Conservation (phyloP, 2,113 vertebrate species). For the Synchiropus splendidus region DNA sequence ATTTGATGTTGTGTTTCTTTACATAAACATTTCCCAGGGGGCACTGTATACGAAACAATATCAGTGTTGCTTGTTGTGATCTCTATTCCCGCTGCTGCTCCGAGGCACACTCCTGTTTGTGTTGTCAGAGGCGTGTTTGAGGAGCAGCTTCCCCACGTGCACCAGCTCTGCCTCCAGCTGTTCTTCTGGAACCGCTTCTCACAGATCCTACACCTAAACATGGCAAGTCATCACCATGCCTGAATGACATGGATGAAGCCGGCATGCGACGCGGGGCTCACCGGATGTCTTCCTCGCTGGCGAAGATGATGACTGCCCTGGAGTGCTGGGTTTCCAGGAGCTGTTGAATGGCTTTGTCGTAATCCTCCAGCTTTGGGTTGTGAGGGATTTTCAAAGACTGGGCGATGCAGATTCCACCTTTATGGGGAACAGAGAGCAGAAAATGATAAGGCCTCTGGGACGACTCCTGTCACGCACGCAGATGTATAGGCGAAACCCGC, state of each 20-base stretch:
- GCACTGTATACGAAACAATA: constrained; percentile 43
- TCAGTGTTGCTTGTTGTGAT: constrained; percentile 30
- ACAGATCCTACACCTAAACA: constrained; percentile 42
- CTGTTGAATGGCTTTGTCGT: constrained; percentile 82
- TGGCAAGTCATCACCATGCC: constrained; percentile 19
- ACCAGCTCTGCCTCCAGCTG: constrained; percentile 33
- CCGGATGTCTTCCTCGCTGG: constrained; percentile 90
- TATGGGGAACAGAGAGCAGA: constrained; percentile 23
- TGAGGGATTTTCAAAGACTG: constrained; percentile 91
- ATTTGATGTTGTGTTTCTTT: constrained; percentile 31
- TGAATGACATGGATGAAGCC: constrained; percentile 17
- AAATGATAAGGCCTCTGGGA: constrained; percentile 39
- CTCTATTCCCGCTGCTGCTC: constrained; percentile 28
- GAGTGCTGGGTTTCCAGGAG: constrained; percentile 83
- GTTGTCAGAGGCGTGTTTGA: constrained; percentile 47
- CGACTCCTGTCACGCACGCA: constrained; percentile 13
- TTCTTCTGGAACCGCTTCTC: constrained; percentile 36
- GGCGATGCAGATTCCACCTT: constrained; percentile 90
- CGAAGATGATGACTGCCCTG: constrained; percentile 83
- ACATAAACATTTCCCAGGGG: constrained; percentile 21
- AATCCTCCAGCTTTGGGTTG: constrained; percentile 80
- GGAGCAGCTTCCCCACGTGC: constrained; percentile 20
- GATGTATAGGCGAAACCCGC: not conserved
- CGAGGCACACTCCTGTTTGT: constrained; percentile 37
- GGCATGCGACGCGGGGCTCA: constrained; percentile 37